Percentiles rank a stretch among this genome's conserved stretches.
Evolutionary conservation across 2,113 vertebrate genomes (phyloP).

Genomic region (Carassius auratus): DNA sequence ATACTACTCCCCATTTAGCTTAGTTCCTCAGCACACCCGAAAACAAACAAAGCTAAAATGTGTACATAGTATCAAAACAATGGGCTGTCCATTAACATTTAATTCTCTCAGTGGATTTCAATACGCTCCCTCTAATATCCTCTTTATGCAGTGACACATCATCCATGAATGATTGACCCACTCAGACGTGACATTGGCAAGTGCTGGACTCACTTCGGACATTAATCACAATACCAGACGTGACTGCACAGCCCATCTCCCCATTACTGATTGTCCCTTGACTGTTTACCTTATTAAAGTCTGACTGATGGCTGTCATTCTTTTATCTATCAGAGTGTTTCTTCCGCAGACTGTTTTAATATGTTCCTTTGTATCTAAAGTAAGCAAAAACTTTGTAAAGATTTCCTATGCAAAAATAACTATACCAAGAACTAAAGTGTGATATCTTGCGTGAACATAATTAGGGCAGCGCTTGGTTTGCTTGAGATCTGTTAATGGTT

Average conservation of each 20-base stretch:
- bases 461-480: neutral
- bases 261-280: slow-evolving; percentile 71
- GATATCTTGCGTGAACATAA: neutral
- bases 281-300: slow-evolving; percentile 69
- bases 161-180: slow-evolving; percentile 69
- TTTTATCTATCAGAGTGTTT: slow-evolving; percentile 43
- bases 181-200: slow-evolving; percentile 35
- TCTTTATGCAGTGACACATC: slow-evolving; percentile 45
- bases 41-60: neutral
- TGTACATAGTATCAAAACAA: neutral
- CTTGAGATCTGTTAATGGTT: slow-evolving; percentile 14
- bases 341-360: slow-evolving; percentile 45
- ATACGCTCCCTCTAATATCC: slow-evolving; percentile 23
- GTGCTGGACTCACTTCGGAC: slow-evolving; percentile 64
- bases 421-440: slow-evolving; percentile 8
- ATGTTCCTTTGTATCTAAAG: slow-evolving; percentile 61
- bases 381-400: slow-evolving; percentile 70
- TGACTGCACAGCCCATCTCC: slow-evolving; percentile 59
- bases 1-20: neutral
- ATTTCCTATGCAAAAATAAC: slow-evolving; percentile 69
- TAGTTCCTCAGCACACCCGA: neutral
- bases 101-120: slow-evolving; percentile 16
- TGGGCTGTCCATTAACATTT: slow-evolving; percentile 39
- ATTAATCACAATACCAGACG: slow-evolving; percentile 69
- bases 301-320: slow-evolving; percentile 56